Percentiles rank a stretch among this genome's conserved stretches.
These are phyloP conservation scores for Petrosia ficiformis DNA, from an alignment of 37 sponge, comb jelly and placozoan genomes.

Conservation along the genomic window DNA sequence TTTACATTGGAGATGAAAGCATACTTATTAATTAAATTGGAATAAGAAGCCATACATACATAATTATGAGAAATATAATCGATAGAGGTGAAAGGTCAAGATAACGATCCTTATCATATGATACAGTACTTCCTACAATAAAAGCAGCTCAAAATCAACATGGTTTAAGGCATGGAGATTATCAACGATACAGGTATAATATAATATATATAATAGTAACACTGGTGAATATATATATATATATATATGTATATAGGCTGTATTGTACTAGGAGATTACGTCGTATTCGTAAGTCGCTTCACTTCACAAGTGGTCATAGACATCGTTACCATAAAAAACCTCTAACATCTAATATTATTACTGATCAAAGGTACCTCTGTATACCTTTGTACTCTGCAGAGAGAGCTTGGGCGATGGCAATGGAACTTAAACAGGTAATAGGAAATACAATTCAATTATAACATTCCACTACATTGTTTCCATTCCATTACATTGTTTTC, in stretches of 20 bases:
- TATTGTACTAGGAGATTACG: slow-evolving; percentile 85
- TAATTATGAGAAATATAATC: too few relatives aligned
- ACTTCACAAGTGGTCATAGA: slow-evolving; percentile 65
- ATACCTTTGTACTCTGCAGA: slow-evolving; percentile 89
- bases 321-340: slow-evolving; percentile 71
- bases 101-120: too few relatives aligned
- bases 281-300: slow-evolving; percentile 73
- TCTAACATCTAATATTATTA: slow-evolving; percentile 65
- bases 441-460: not conserved
- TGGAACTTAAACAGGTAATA: slow-evolving; percentile 87
- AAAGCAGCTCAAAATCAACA: slow-evolving; percentile 90
- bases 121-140: slow-evolving; percentile 60
- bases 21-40: too few relatives aligned
- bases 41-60: too few relatives aligned
- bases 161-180: slow-evolving; percentile 94
- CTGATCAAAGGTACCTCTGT: slow-evolving; percentile 70
- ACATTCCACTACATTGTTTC: not conserved
- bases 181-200: slow-evolving; percentile 82
- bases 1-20: too few relatives aligned
- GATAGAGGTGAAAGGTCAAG: too few relatives aligned
- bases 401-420: slow-evolving; percentile 92
- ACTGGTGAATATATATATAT: not conserved
- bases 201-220: not conserved
- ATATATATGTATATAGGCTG: slow-evolving; percentile 38
- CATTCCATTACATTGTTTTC: too few relatives aligned